Evolutionary conservation across 37 sponge, comb jelly and placozoan genomes (phyloP).

Genomic region (Haliclona indistincta): DNA sequence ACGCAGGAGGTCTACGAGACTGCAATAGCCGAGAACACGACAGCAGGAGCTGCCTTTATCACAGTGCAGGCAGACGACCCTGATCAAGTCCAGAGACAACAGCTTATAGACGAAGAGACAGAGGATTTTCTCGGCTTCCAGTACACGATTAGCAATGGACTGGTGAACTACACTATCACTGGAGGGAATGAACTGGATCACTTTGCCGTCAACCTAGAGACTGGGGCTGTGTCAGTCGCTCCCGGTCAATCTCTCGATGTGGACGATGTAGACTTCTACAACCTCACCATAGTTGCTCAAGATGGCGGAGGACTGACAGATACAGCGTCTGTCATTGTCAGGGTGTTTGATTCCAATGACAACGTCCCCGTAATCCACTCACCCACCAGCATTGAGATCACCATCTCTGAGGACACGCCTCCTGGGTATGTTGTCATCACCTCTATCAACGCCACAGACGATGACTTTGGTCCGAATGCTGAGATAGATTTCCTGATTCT

Average conservation of each 20-base stretch:
- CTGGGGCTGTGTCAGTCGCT: slow-evolving; percentile 43
- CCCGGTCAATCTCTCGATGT: slow-evolving; percentile 36
- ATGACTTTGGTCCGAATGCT: slow-evolving; percentile 61
- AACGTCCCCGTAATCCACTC: slow-evolving; percentile 60
- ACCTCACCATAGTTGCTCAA: slow-evolving; percentile 55
- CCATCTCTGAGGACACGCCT: slow-evolving; percentile 56
- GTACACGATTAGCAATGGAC: slow-evolving; percentile 60
- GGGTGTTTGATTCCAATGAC: slow-evolving; percentile 67
- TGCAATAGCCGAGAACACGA: slow-evolving; percentile 18
- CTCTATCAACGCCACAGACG: slow-evolving; percentile 69
- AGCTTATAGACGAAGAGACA: slow-evolving; percentile 10
- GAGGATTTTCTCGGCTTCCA: background rate
- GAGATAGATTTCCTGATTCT: slow-evolving; percentile 47
- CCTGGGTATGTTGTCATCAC: slow-evolving; percentile 50
- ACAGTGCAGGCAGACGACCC: slow-evolving; percentile 51
- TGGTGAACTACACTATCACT: slow-evolving; percentile 48
- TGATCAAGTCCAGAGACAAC: slow-evolving; percentile 26
- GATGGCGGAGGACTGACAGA: slow-evolving; percentile 66
- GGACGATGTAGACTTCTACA: slow-evolving; percentile 39
- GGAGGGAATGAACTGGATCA: slow-evolving; percentile 48
- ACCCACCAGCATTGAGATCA: slow-evolving; percentile 30
- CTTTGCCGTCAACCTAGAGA: slow-evolving; percentile 55
- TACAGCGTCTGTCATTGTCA: slow-evolving; percentile 26
- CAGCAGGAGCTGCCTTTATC: slow-evolving; percentile 28
- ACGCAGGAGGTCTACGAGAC: slow-evolving; percentile 8